Evolutionary conservation across 2,888 invertebrate genomes (phyloP), one percentile per base, ranked within the genome.

Genomic region (Cataglyphis livida): DNA sequence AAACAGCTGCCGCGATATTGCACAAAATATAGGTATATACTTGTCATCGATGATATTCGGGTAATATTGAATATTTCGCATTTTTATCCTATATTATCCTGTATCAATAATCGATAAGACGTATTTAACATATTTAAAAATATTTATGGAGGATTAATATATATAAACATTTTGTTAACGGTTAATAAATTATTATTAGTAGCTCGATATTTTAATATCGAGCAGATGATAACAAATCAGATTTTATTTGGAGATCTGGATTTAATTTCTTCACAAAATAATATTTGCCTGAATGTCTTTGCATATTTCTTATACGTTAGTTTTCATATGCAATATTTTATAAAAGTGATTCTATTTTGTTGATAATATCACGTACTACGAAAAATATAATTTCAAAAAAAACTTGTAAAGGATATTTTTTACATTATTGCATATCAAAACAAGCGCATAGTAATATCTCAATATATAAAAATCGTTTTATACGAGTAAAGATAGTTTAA

Each of bases 1-100:
- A 48, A 74, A 62, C 71, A 73, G 71, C 73, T 71, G 81, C 61
- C 32, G 62, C 25, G 41, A 28, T 73, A 62, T 74, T 35, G 51
- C 57, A 62, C 62, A 12, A 62, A 25, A 44, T 41, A 9, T 38
- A 38, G 25, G 25, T 35, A 35, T 35, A 48, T 54, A 51, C n/a
- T 51, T 62, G 38, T 62, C 44, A 44, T 32, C 6, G 32, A 64
- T 32, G 74, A 75, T 75, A 48, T 12, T 48, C 48, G 32, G 64
- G 3, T 12, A 48, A 62, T 62, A 64, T 48, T 62, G 28, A 28
- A 41, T 61, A 62, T 41, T 28, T 15, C n/a, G 59, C 4, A 6
- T 38, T 59, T 38, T 18, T 1, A 7, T 59, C 15, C 12, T 12
- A 25, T 57, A 15, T 38, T 38, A 3, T 1, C 4, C 15, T 18